Evolutionary conservation across 1,140 invertebrate species (phyloP).

Genomic region (Tetramorium parvispinum): DNA sequence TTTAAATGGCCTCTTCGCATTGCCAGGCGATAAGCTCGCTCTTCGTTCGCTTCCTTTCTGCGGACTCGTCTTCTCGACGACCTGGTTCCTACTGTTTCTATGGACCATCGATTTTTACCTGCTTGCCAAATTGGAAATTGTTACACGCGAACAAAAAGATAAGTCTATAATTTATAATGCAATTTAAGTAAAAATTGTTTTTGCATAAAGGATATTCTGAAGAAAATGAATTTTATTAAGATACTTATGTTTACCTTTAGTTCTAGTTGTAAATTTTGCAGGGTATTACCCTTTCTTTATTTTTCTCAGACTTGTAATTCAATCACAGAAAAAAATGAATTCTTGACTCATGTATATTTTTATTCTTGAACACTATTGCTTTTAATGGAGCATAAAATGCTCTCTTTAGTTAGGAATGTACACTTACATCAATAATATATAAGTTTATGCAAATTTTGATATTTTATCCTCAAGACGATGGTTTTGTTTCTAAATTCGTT

Average conservation of each 20-base stretch:
- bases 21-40: constrained; percentile 28
- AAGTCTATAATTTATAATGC: neutral
- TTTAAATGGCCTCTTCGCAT: constrained; percentile 28
- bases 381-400: too few relatives aligned
- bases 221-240: neutral
- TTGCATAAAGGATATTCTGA: neutral
- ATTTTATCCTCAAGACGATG: too few relatives aligned
- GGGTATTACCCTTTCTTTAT: neutral
- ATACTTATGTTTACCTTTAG: neutral
- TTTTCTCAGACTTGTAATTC: neutral
- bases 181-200: neutral
- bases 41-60: constrained; percentile 1
- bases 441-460: too few relatives aligned
- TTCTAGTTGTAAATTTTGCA: neutral
- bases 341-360: too few relatives aligned
- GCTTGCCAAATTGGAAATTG: neutral
- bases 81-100: neutral
- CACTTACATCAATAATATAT: too few relatives aligned
- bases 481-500: too few relatives aligned
- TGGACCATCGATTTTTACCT: neutral
- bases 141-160: neutral
- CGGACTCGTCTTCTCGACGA: neutral
- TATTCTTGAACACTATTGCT: too few relatives aligned
- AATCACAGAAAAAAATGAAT: neutral
- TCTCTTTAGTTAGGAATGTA: too few relatives aligned